Percentiles rank a stretch among this genome's conserved stretches.
Conservation (phyloP, 53 echinoderm and acorn worm species). For the Crossaster papposus region DNA sequence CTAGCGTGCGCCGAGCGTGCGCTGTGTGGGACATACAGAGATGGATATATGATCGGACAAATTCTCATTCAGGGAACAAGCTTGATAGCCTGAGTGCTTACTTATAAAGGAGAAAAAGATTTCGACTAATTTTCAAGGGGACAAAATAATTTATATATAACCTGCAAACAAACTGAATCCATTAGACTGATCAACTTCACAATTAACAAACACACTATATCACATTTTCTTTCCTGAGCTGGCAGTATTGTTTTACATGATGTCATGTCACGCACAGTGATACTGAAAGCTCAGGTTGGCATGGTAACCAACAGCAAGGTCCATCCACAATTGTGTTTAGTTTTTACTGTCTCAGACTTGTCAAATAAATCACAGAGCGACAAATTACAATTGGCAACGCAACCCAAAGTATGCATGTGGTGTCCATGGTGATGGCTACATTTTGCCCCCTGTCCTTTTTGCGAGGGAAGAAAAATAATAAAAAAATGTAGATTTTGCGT, state of each 20-base stretch:
- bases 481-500: background rate
- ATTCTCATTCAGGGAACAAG: too few species aligned
- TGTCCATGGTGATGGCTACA: background rate
- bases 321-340: background rate
- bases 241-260: background rate
- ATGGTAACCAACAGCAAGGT: background rate
- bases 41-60: too few species aligned
- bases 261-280: background rate
- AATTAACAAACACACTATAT: background rate
- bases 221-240: background rate
- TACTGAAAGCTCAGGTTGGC: background rate
- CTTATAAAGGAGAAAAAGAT: background rate
- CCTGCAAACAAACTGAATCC: background rate
- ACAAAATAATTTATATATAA: background rate
- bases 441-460: background rate
- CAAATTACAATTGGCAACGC: background rate
- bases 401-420: background rate
- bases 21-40: too few species aligned
- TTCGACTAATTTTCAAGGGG: background rate
- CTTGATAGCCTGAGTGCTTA: too few species aligned
- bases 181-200: background rate
- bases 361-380: background rate
- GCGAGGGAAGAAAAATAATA: background rate
- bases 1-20: too few species aligned
- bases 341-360: background rate